Percentiles rank a stretch among this genome's conserved stretches.
Conservation (phyloP, 2,797 vertebrate species). For the Manis crassicaudata region DNA sequence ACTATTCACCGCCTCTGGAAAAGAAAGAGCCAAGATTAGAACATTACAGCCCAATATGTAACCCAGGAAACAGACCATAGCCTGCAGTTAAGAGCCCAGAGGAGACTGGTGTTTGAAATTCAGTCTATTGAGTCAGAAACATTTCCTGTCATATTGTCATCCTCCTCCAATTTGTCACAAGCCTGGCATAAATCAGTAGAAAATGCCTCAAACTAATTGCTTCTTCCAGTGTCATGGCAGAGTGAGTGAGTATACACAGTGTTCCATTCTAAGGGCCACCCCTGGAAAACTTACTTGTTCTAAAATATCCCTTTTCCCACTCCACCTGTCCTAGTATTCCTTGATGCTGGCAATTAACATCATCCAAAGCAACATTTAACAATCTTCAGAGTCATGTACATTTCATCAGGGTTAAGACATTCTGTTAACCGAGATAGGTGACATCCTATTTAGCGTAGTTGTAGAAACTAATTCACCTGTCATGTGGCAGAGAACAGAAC, state of each 20-base stretch:
- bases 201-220: slow-evolving; percentile 1
- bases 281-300: neutral
- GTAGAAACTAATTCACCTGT: neutral
- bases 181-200: neutral
- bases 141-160: slow-evolving; percentile 18
- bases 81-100: neutral
- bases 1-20: neutral
- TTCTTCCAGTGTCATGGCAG: neutral
- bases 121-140: slow-evolving; percentile 39
- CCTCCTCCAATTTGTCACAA: slow-evolving; percentile 31
- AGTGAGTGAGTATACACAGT: neutral
- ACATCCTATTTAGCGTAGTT: neutral
- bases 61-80: slow-evolving; percentile 15
- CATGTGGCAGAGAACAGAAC: neutral
- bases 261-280: neutral
- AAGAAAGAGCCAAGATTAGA: slow-evolving; percentile 42
- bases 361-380: neutral
- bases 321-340: neutral
- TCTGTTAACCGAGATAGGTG: neutral
- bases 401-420: neutral
- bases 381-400: neutral
- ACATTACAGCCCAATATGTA: neutral
- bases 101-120: slow-evolving; percentile 47
- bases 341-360: neutral
- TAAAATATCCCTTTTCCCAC: neutral